These are phyloP conservation scores for Caenorhabditis sp. DNA, from an alignment of 2,888 invertebrate species.

Conservation along the genomic window DNA sequence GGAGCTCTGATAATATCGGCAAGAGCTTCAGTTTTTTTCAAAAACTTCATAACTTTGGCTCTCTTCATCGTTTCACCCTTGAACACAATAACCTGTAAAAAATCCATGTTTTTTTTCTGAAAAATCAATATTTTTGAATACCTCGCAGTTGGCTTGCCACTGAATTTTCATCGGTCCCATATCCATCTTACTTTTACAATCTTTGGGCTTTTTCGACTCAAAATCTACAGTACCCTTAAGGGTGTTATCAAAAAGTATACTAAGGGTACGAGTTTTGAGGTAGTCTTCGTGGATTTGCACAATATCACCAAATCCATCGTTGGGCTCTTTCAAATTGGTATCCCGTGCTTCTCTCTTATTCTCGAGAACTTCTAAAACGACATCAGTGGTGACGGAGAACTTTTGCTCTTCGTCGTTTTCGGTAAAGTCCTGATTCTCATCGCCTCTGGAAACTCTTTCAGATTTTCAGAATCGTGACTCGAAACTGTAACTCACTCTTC, in stretches of 20 bases:
- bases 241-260: neutral
- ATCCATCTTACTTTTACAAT: neutral
- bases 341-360: neutral
- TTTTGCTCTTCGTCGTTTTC: neutral
- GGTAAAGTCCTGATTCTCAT: neutral
- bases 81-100: neutral
- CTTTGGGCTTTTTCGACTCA: neutral
- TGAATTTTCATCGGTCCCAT: neutral
- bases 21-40: neutral
- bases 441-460: neutral
- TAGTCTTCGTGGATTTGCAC: neutral
- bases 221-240: neutral
- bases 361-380: slow-evolving; percentile 3
- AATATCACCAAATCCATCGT: neutral
- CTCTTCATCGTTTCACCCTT: neutral
- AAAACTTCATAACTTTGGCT: neutral
- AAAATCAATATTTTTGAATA: too few relatives aligned
- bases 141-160: neutral
- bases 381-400: neutral
- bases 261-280: neutral
- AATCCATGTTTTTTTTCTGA: too few relatives aligned
- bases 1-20: neutral
- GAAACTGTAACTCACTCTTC: neutral
- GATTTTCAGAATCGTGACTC: neutral
- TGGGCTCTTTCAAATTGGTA: neutral